Evolutionary conservation across 2,888 invertebrate genomes (phyloP), one percentile per base, ranked within the genome.

Genomic region (Chesias legatella): DNA sequence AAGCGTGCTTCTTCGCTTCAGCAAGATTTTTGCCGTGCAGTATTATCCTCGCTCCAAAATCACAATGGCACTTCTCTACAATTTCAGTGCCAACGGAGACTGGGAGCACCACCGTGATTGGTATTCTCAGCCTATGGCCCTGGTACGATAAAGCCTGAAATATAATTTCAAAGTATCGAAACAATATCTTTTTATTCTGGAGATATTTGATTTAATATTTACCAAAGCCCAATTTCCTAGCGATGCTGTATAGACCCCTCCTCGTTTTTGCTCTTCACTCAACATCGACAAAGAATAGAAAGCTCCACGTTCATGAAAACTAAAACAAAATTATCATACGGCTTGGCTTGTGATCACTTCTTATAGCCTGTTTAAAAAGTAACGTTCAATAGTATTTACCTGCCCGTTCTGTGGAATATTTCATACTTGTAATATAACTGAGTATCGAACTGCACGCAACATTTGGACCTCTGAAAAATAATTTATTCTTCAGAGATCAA

Each of bases 271-370:
- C 22, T 93, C 92, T 34, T 90, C 83, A 6, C 89, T 79, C 10
- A 98, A 75, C 84, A 91, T 93, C 46, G 93, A 68, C 34, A 98
- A 80, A 0, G 94, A 92, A 66, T 95, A 94, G 10, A 95, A 82
- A 0, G 97, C 98, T 7, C 96, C 96, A 51, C 96, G 90, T 72
- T 97, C 98, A 69, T 95, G 95, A 69, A 95, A 97, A 79, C 95
- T 95, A 64, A 21, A 80, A 71, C 42, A 33, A 10, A 28, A 22
- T 37, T 13, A 23, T 22, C 9, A 10, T 23, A 24, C 22, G 1
- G 21, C 13, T 22, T 17, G 3, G 3, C 4, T 5, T 20, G 20
- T 6, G 20, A 20, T 6, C 4, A 20, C n/a, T n/a, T n/a, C n/a
- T n/a, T n/a, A n/a, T n/a, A n/a, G n/a, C n/a, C n/a, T n/a, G n/a